Evolutionary conservation across 2,888 invertebrate species (phyloP).

Genomic region (Meteorus cinctellus): DNA sequence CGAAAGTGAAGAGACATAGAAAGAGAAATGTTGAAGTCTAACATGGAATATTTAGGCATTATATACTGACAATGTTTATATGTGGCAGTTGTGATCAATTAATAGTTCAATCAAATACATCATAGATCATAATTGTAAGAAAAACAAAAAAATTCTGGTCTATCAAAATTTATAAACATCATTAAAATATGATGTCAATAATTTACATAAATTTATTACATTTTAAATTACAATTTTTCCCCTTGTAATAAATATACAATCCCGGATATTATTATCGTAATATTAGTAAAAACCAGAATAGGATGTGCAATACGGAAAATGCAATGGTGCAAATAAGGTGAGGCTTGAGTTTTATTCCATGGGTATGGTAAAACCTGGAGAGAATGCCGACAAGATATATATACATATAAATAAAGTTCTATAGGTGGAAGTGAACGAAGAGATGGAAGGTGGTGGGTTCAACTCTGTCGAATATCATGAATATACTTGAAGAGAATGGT

Average conservation of each 20-base stretch:
- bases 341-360: constrained; percentile 3
- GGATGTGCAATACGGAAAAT: too few relatives aligned
- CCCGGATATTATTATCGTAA: neutral
- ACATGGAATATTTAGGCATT: constrained; percentile 54
- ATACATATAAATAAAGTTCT: neutral
- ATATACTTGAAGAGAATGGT: constrained; percentile 66
- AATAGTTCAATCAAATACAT: too few relatives aligned
- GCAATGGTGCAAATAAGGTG: constrained; percentile 5
- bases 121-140: too few relatives aligned
- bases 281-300: neutral
- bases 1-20: constrained; percentile 48
- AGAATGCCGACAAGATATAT: constrained; percentile 2
- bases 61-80: constrained; percentile 62
- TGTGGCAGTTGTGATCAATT: too few relatives aligned
- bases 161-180: too few relatives aligned
- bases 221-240: neutral
- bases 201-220: neutral
- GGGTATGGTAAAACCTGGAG: neutral
- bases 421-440: constrained; percentile 48
- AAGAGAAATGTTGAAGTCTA: constrained; percentile 60
- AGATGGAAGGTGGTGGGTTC: constrained; percentile 64
- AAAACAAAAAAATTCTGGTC: too few relatives aligned
- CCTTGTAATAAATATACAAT: neutral
- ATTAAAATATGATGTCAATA: too few relatives aligned
- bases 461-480: constrained; percentile 69